Conservation (phyloP, 2,113 vertebrate genomes). For the Poeciliopsis retropinna region DNA sequence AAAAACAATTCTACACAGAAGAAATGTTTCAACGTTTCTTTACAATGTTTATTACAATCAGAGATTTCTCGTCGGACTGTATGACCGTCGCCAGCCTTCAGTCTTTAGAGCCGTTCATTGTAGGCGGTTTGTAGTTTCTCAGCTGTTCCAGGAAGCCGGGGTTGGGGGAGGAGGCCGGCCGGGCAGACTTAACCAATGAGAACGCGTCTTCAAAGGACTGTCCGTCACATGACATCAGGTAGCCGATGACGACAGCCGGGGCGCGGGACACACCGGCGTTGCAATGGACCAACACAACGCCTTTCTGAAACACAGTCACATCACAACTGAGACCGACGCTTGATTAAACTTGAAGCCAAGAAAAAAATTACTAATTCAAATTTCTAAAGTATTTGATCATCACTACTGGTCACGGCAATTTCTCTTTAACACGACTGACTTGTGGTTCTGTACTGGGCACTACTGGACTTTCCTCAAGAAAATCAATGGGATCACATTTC, state of each 20-base stretch:
- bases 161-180: conserved; percentile 88
- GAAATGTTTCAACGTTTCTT: neutral
- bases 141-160: conserved; percentile 94
- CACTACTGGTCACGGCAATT: too few relatives aligned
- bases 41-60: neutral
- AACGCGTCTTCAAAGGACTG: conserved; percentile 86
- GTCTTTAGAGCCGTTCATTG: conserved; percentile 44
- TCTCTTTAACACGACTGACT: too few relatives aligned
- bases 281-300: conserved; percentile 93
- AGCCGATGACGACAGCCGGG: conserved; percentile 88
- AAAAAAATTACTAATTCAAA: too few relatives aligned
- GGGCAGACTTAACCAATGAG: conserved; percentile 87
- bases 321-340: neutral
- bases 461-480: too few relatives aligned
- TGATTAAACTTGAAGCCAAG: neutral
- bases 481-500: too few relatives aligned
- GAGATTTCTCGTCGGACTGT: neutral
- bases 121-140: conserved; percentile 24
- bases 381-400: too few relatives aligned
- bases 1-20: neutral
- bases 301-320: conserved; percentile 79
- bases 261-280: conserved; percentile 94
- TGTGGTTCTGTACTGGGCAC: too few relatives aligned
- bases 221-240: conserved; percentile 89
- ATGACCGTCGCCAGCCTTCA: conserved; percentile 1